Base-by-base conservation (phyloP, 2,797 vertebrate genomes). In the Selene dorsalis region DNA sequence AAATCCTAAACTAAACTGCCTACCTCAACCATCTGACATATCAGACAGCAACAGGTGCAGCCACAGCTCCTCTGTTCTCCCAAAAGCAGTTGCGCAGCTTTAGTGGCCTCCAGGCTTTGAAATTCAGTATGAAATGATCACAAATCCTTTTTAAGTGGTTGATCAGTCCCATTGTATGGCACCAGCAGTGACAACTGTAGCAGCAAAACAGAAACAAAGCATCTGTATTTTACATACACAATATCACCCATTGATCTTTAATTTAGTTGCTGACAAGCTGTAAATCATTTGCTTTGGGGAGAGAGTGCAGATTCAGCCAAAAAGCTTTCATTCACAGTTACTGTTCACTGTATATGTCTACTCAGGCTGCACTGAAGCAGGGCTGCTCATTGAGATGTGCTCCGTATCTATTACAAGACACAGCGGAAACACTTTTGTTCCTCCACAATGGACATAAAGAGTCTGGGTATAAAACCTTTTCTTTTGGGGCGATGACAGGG, bases 91-190 rank as follows among this genome's bases (percentile, higher is more conserved):
- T 71, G 55, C 65, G 39, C 35, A 6, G 38, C 39, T 47, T 57
- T 64, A 13, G 50, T 73, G 64, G 82, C 73, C 38, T 67, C 6
- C 48, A 67, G n/a, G 48, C 32, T 79, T 63, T 32, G 47, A 70
- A 79, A 87, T 70, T 28, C 35, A 68, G 30, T 69, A 69, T 62
- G 50, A 77, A 77, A 84, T 71, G 17, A 69, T 71, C 17, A 43
- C 41, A 61, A 75, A 80, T 77, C 48, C 24, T 58, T 84, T 80
- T 77, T 11, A 48, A 73, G 60, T 62, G 77, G 38, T 26, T n/a
- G 47, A 24, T n/a, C 48, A 17, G 39, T 32, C 60, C 6, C 38
- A 75, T 43, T 74, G 4, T 24, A 14, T 57, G 28, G 17, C 7
- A 18, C 66, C 45, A 35, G 41, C 62, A 52, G 55, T 45, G 43